A percentile compares a stretch with the other conserved stretches of the same genome.
These are phyloP conservation scores for Epizoanthus stellaris DNA, from an alignment of 92 coral and sea anemone species.

Conservation along the genomic window DNA sequence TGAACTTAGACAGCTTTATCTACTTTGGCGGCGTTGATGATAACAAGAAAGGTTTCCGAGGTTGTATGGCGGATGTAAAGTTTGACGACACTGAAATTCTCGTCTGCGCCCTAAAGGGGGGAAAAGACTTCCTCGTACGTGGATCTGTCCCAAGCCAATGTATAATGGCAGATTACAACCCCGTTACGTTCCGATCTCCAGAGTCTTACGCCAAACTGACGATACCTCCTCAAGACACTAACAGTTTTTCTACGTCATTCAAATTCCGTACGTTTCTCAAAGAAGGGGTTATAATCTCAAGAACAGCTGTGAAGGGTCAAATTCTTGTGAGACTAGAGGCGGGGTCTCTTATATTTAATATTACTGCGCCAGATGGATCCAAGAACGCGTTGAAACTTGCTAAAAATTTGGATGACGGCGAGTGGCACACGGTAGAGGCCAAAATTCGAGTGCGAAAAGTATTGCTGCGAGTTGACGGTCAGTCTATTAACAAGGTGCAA, in stretches of 20 bases:
- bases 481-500: background rate
- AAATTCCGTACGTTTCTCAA: slow-evolving; percentile 77
- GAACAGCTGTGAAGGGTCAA: slow-evolving; percentile 66
- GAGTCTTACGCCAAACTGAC: slow-evolving; percentile 67
- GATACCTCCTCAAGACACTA: slow-evolving; percentile 58
- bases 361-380: slow-evolving; percentile 67
- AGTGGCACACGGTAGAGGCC: slow-evolving; percentile 91
- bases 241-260: slow-evolving; percentile 76
- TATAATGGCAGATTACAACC: slow-evolving; percentile 62
- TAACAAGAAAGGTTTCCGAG: slow-evolving; percentile 47
- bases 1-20: slow-evolving; percentile 55
- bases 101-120: slow-evolving; percentile 32
- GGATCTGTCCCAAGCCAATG: slow-evolving; percentile 71
- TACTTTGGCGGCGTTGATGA: slow-evolving; percentile 75
- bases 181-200: slow-evolving; percentile 68
- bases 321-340: slow-evolving; percentile 63
- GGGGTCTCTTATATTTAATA: slow-evolving; percentile 72
- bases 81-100: slow-evolving; percentile 69
- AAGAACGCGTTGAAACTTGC: slow-evolving; percentile 61
- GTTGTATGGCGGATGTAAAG: slow-evolving; percentile 76
- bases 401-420: slow-evolving; percentile 77
- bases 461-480: slow-evolving; percentile 44
- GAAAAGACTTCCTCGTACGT: slow-evolving; percentile 5
- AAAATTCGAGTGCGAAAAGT: slow-evolving; percentile 48
- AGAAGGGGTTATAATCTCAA: slow-evolving; percentile 76